Evolutionary conservation across 2,888 invertebrate species (phyloP).

Genomic region (Tholera decimalis): DNA sequence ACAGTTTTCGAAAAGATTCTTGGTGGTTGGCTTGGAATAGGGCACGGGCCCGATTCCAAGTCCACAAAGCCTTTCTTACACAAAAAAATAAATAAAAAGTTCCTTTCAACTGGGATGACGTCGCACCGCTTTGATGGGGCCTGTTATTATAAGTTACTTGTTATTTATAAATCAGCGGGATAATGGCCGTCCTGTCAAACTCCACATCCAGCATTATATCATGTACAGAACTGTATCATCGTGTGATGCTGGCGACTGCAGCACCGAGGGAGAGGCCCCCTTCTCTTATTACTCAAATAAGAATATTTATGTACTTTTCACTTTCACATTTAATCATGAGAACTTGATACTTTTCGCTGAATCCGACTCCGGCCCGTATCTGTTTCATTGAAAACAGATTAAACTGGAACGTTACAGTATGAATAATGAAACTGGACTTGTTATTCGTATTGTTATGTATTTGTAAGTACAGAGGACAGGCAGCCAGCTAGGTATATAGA

Average conservation of each 20-base stretch:
- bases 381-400: constrained; percentile 21
- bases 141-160: constrained; percentile 71
- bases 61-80: constrained; percentile 64
- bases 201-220: constrained; percentile 47
- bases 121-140: constrained; percentile 68
- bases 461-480: constrained; percentile 8
- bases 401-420: constrained; percentile 13
- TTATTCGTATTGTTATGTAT: constrained; percentile 44
- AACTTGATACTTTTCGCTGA: constrained; percentile 33
- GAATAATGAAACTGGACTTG: constrained; percentile 19
- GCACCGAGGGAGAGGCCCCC: constrained; percentile 23
- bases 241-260: constrained; percentile 23
- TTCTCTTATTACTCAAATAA: constrained; percentile 23
- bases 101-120: constrained; percentile 76
- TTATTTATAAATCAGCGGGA: constrained; percentile 62
- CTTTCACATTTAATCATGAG: constrained; percentile 34
- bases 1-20: background rate
- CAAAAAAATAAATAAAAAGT: constrained; percentile 70
- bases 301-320: constrained; percentile 7
- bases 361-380: background rate
- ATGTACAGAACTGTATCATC: constrained; percentile 22
- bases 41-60: constrained; percentile 55
- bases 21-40: constrained; percentile 26
- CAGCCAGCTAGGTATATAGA: too few relatives aligned
- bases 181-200: constrained; percentile 52